Evolutionary conservation across 2,113 vertebrate genomes (phyloP).

Genomic region (Pipa parva): DNA sequence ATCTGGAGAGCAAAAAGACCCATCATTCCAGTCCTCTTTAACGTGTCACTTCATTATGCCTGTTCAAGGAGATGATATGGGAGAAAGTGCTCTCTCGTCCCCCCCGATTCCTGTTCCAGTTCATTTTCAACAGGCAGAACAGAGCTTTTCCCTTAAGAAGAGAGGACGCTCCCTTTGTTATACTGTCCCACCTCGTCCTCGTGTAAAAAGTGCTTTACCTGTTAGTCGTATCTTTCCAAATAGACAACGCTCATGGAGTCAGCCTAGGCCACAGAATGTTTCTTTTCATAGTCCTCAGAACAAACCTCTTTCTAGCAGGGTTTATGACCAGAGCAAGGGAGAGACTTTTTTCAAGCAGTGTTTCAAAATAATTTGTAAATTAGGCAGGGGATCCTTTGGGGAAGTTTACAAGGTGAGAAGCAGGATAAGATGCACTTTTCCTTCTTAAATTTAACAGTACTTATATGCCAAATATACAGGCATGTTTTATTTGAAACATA

Average conservation of each 20-base stretch:
- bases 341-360: conserved; percentile 79
- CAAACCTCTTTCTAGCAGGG: conserved; percentile 45
- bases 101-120: conserved; percentile 70
- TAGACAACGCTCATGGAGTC: conserved; percentile 59
- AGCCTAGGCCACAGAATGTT: conserved; percentile 64
- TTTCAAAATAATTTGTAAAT: conserved; percentile 72
- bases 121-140: conserved; percentile 75
- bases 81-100: conserved; percentile 48
- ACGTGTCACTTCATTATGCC: conserved; percentile 57
- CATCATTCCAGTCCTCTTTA: too few relatives aligned
- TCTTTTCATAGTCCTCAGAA: conserved; percentile 57
- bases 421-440: neutral
- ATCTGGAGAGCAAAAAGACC: neutral
- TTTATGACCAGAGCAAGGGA: conserved; percentile 69
- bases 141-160: conserved; percentile 79
- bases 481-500: too few relatives aligned
- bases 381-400: conserved; percentile 81
- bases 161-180: conserved; percentile 61
- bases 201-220: conserved; percentile 67
- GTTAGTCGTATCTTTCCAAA: conserved; percentile 73
- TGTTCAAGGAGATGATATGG: conserved; percentile 57
- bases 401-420: conserved; percentile 82
- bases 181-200: conserved; percentile 67
- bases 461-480: too few relatives aligned
- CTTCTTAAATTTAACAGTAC: too few relatives aligned